Evolutionary conservation across 2,888 invertebrate species (phyloP), one percentile per base, ranked within the genome.

Genomic region (Lottia scabra): DNA sequence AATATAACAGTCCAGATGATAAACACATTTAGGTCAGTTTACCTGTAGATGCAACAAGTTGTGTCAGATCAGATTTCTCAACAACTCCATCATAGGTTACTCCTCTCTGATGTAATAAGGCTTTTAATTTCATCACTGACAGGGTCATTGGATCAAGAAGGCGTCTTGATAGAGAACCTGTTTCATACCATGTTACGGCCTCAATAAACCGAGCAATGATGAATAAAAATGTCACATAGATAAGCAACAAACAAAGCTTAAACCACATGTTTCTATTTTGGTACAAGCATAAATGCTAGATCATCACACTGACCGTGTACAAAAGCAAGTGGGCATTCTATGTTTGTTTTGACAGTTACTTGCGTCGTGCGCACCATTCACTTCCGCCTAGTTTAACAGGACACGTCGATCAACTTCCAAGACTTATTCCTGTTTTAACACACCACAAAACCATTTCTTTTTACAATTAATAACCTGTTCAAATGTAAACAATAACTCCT

Each of bases 31-130:
- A 5, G 5, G 2, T 5, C 6, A 23, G 45, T 72, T 66, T 78
- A 90, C 90, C 90, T 80, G 89, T 86, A n/a, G 86, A 78, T 48
- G 86, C 84, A 0, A 90, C 88, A 26, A 90, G 83, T 23, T 86
- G 82, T 43, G 85, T 84, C 15, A 90, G 83, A 70, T 90, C 90
- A 67, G 83, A 75, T 75, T 90, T 90, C 76, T 90, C 90, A 10
- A 90, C 83, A 12, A 89, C 83, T 45, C 85, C 87, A 30, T 86
- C 86, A 82, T 90, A 90, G 68, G 87, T 88, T 63, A 91, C 85
- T 2, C 91, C 91, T 73, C 91, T 79, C 71, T 86, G 86, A 72
- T 90, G 90, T 27, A 91, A 79, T 27, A 90, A 80, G 6, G 87
- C 84, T 73, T 90, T 90, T 73, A 91, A 78, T 72, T 88, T 87